Percentiles rank a stretch among this genome's conserved stretches.
phyloP scores from a whole-genome alignment of 2,888 invertebrate genomes.

The Leptopterna dolabrata region DNA sequence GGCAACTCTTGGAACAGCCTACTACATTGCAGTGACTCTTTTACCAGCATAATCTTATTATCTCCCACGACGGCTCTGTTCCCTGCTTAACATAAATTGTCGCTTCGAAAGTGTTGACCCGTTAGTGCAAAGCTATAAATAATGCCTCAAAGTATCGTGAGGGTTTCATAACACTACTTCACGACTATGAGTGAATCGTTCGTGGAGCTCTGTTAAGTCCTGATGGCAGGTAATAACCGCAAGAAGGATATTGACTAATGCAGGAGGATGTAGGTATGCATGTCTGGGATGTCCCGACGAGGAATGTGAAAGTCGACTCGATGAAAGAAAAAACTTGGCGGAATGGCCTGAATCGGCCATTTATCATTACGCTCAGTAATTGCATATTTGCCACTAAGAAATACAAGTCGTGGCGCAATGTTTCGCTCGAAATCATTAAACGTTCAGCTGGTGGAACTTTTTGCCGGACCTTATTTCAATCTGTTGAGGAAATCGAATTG shows the following conservation, averaged over 20 bases:
- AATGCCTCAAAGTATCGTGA: background rate
- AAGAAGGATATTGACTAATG: background rate
- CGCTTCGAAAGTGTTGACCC: background rate
- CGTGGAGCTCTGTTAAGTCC: background rate
- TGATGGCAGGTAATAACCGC: background rate
- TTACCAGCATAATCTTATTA: too few species aligned
- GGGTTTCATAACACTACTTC: background rate
- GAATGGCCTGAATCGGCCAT: background rate
- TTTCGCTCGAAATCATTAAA: background rate
- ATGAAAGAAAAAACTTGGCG: background rate
- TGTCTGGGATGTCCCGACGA: background rate
- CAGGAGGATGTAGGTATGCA: background rate
- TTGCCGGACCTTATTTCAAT: background rate
- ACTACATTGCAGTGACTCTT: too few species aligned
- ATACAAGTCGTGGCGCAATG: background rate
- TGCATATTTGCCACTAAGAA: background rate
- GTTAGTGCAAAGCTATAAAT: background rate
- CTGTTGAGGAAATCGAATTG: background rate
- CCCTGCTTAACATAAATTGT: background rate
- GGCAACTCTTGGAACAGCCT: too few species aligned
- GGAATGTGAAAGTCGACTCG: background rate
- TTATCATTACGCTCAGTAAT: background rate
- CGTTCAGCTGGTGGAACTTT: background rate
- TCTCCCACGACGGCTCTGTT: background rate
- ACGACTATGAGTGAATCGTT: slow-evolving; percentile 3